These are phyloP conservation scores for Ectemnius cavifrons DNA, from an alignment of 2,888 invertebrate genomes.

Conservation along the genomic window DNA sequence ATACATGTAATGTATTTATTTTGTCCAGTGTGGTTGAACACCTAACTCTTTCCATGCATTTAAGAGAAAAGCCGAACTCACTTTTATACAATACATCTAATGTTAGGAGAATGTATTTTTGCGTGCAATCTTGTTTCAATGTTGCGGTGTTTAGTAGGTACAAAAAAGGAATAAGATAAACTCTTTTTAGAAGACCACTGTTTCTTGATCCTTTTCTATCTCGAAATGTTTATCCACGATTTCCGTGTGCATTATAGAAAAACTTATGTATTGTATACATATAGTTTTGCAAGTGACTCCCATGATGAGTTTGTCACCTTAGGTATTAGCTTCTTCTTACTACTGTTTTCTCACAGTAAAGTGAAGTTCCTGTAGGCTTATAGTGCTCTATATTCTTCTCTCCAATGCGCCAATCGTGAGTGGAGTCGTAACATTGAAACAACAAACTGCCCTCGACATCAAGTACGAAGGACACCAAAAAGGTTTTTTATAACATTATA, in stretches of 20 bases:
- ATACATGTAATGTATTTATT: constrained; percentile 12
- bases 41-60: constrained; percentile 57
- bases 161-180: constrained; percentile 29
- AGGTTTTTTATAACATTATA: constrained; percentile 62
- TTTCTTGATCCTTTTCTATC: constrained; percentile 11
- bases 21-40: constrained; percentile 23
- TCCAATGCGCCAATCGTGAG: constrained; percentile 28
- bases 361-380: constrained; percentile 56
- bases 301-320: constrained; percentile 34
- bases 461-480: constrained; percentile 51
- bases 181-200: constrained; percentile 8
- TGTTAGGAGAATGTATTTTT: constrained; percentile 60
- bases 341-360: constrained; percentile 38
- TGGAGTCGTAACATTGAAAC: constrained; percentile 71
- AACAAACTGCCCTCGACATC: constrained; percentile 63
- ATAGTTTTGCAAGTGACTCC: constrained; percentile 12
- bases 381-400: constrained; percentile 28
- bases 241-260: constrained; percentile 26
- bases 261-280: constrained; percentile 17
- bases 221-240: constrained; percentile 19
- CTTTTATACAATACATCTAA: constrained; percentile 65
- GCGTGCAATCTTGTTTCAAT: constrained; percentile 71
- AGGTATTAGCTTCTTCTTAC: constrained; percentile 23
- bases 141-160: constrained; percentile 57
- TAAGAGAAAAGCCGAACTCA: constrained; percentile 60